Percentiles rank a stretch among this genome's conserved stretches.
Evolutionary conservation across 1,140 invertebrate genomes (phyloP).

Genomic region (Anoplophora glabripennis): DNA sequence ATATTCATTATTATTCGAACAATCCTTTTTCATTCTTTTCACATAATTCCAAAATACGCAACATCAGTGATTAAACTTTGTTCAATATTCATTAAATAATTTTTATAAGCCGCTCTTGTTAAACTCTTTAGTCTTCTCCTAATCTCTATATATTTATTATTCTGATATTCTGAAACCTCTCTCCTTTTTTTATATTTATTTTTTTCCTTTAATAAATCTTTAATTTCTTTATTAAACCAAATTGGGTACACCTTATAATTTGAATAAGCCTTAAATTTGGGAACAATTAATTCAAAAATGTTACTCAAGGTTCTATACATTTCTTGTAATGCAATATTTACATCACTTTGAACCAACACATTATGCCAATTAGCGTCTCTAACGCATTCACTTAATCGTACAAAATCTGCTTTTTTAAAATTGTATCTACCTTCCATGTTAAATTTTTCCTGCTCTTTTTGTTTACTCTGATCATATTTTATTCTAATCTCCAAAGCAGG

Average conservation of each 20-base stretch:
- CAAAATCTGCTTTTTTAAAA: neutral
- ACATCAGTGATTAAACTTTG: neutral
- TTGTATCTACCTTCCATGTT: neutral
- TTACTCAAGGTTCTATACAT: neutral
- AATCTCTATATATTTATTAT: neutral
- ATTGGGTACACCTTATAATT: neutral
- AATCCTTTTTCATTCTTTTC: neutral
- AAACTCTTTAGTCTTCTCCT: neutral
- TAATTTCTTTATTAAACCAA: neutral
- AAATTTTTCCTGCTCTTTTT: too few species aligned
- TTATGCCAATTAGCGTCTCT: neutral
- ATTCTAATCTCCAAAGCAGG: too few species aligned
- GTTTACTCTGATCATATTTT: too few species aligned
- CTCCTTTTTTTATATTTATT: neutral
- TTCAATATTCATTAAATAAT: neutral
- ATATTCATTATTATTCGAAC: neutral
- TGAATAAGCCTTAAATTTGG: neutral
- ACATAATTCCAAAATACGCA: neutral
- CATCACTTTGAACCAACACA: neutral
- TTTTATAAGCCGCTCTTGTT: neutral
- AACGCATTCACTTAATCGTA: neutral
- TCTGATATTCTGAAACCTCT: neutral
- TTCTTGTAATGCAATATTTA: neutral
- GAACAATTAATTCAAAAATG: neutral
- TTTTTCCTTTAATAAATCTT: neutral